Percentiles rank a stretch among this genome's conserved stretches.
Evolutionary conservation across 2,888 invertebrate genomes (phyloP).

Genomic region (Bembecia ichneumoniformis): DNA sequence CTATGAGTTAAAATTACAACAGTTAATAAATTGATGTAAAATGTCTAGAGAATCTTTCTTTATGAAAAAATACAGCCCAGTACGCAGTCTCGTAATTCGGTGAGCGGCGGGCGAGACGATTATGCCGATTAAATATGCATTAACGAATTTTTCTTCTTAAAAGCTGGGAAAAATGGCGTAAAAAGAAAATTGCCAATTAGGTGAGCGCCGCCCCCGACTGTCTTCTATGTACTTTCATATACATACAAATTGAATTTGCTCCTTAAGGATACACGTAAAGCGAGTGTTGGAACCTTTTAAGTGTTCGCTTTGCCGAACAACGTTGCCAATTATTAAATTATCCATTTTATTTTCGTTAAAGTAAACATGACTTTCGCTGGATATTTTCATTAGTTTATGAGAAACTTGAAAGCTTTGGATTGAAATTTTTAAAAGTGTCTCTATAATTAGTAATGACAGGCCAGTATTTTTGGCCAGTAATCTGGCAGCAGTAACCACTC

Average conservation of each 20-base stretch:
- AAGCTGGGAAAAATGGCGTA: slow-evolving; percentile 68
- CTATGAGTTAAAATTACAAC: background rate
- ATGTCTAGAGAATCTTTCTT: background rate
- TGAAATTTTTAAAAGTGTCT: no score
- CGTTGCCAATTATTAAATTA: slow-evolving; percentile 7
- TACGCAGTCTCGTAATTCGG: background rate
- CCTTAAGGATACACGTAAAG: slow-evolving; percentile 59
- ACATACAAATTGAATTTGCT: slow-evolving; percentile 48
- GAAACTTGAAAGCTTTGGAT: no score
- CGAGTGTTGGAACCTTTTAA: slow-evolving; percentile 40
- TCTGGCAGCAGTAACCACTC: no score
- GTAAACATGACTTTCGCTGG: no score
- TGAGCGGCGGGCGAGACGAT: slow-evolving; percentile 48
- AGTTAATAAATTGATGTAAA: background rate
- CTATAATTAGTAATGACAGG: no score
- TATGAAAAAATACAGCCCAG: background rate
- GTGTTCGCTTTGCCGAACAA: slow-evolving; percentile 26
- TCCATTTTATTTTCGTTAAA: no score
- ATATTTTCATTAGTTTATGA: no score
- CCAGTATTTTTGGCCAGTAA: no score
- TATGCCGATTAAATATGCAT: slow-evolving; percentile 70
- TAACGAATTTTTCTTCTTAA: slow-evolving; percentile 71
- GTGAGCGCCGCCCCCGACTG: slow-evolving; percentile 25
- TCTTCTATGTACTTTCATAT: slow-evolving; percentile 32
- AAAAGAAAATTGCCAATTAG: slow-evolving; percentile 71